These are phyloP conservation scores for Notarius lentiginosus DNA, from an alignment of 2,113 vertebrate genomes.

Conservation along the genomic window DNA sequence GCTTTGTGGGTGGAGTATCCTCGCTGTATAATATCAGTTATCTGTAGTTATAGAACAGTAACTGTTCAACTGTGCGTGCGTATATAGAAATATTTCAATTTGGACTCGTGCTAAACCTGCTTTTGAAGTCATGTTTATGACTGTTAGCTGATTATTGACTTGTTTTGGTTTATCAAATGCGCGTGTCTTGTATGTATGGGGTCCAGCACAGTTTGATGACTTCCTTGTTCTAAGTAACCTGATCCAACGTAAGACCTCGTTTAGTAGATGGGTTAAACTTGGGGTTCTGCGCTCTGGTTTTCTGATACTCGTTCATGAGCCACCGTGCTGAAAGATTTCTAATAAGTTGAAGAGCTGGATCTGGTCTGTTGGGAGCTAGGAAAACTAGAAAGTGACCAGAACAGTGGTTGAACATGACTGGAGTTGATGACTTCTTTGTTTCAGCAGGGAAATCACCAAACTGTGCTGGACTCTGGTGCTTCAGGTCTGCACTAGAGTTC, in stretches of 20 bases:
- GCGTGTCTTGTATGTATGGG: neutral
- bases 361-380: neutral
- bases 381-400: neutral
- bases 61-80: neutral
- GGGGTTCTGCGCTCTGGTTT: neutral
- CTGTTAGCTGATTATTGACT: neutral
- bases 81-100: neutral
- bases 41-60: neutral
- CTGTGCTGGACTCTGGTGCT: neutral
- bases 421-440: neutral
- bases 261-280: neutral
- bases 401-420: neutral
- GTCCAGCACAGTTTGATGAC: neutral
- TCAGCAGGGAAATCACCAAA: slow-evolving; percentile 8
- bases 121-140: neutral
- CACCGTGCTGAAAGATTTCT: neutral
- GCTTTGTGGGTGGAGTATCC: too few species aligned
- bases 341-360: neutral
- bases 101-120: neutral
- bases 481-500: neutral
- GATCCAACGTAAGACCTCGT: neutral
- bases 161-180: neutral
- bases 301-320: neutral
- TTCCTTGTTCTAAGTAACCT: slow-evolving; percentile 7
- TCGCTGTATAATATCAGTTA: neutral